These are phyloP conservation scores for Aurelia aurita complex sp. Pacific DNA, from an alignment of 30 jellyfish, hydroid and myxozoan species.

Conservation along the genomic window DNA sequence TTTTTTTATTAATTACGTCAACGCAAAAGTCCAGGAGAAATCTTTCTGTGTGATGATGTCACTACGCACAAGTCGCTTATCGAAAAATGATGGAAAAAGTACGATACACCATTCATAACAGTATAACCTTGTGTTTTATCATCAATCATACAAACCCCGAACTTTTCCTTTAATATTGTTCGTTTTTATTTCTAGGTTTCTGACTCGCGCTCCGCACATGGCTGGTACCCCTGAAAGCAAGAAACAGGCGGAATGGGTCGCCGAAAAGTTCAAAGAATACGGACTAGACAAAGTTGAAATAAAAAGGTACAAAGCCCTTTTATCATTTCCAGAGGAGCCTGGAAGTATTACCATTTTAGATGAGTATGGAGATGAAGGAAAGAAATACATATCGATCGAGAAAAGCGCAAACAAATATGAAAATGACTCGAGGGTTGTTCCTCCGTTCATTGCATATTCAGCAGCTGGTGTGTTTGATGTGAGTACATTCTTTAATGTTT, in stretches of 20 bases:
- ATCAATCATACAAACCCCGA: too few species aligned
- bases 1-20: too few species aligned
- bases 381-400: conserved; percentile 4
- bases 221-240: conserved; percentile 39
- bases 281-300: conserved; percentile 34
- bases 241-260: conserved; percentile 14
- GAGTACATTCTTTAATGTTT: too few species aligned
- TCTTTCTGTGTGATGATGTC: too few species aligned
- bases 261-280: background rate
- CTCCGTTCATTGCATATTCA: conserved; percentile 43
- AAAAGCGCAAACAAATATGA: conserved; percentile 5
- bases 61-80: too few species aligned
- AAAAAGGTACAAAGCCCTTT: conserved; percentile 6
- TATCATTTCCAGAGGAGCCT: conserved; percentile 27
- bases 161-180: too few species aligned
- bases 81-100: too few species aligned
- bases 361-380: background rate
- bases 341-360: conserved; percentile 27
- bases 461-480: background rate
- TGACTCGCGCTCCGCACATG: conserved; percentile 31
- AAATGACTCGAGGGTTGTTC: conserved; percentile 7
- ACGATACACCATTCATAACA: too few species aligned
- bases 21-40: too few species aligned
- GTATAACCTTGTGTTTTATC: too few species aligned
- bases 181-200: conserved; percentile 10